phyloP scores from a whole-genome alignment of 2,797 vertebrate genomes.

The Halcyon leucocephala region DNA sequence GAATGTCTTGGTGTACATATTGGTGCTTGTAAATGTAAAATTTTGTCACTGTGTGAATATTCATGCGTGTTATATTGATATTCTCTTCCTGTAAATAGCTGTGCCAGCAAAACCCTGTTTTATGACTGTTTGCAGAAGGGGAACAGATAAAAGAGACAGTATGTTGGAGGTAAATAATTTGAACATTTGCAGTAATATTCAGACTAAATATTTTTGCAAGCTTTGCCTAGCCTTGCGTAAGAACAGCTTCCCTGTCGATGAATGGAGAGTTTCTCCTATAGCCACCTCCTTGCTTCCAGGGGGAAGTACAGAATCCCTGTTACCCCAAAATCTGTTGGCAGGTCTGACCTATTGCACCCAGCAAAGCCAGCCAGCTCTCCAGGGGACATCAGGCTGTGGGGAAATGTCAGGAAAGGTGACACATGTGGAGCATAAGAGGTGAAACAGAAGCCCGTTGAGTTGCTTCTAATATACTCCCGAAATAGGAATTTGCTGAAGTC shows the following conservation, averaged over 20 bases:
- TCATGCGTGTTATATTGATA: not conserved
- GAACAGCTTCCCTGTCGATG: not conserved
- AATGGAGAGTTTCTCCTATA: not conserved
- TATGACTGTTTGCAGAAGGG: slow-evolving; percentile 7
- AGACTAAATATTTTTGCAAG: not conserved
- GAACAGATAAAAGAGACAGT: not conserved
- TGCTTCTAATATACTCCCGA: not conserved
- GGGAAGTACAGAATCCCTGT: not conserved
- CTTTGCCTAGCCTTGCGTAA: not conserved
- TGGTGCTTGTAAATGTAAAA: slow-evolving; percentile 1
- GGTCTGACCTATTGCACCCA: not conserved
- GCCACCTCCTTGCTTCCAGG: not conserved
- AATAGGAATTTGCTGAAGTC: not conserved
- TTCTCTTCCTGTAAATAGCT: not conserved
- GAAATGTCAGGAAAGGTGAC: not conserved
- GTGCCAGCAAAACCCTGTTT: not conserved
- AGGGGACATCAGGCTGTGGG: not conserved
- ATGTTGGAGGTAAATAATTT: slow-evolving; percentile 28
- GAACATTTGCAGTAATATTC: not conserved
- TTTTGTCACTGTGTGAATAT: slow-evolving; percentile 24
- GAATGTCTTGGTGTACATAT: not conserved
- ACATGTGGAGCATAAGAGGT: not conserved
- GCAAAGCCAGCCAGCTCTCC: not conserved
- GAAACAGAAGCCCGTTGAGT: slow-evolving; percentile 7
- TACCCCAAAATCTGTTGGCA: not conserved